These are phyloP conservation scores for Podarcis raffonei DNA, from an alignment of 2,113 vertebrate species.

Conservation along the genomic window DNA sequence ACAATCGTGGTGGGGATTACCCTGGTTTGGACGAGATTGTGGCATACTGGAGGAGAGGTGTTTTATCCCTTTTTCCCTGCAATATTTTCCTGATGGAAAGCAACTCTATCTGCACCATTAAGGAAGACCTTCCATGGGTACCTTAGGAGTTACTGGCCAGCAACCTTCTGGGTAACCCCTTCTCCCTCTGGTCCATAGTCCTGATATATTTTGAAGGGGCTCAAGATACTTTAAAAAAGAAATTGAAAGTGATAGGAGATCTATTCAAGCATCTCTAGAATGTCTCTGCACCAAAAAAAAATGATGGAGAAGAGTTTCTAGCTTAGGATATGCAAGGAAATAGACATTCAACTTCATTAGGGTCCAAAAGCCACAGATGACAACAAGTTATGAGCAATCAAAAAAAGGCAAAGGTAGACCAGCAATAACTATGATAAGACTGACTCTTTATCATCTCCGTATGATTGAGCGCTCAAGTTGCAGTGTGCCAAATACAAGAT, in stretches of 20 bases:
- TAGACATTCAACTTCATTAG: background rate
- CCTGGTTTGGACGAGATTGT: no score
- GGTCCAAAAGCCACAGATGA: constrained; percentile 21
- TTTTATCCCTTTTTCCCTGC: background rate
- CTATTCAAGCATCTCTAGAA: background rate
- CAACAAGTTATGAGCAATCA: background rate
- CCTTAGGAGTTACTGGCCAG: no score
- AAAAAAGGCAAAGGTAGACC: constrained; percentile 29
- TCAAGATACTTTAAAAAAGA: background rate
- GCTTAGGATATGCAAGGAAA: background rate
- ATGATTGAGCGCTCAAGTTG: background rate
- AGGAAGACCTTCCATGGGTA: no score
- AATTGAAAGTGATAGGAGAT: background rate
- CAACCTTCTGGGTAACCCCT: background rate
- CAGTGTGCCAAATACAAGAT: background rate
- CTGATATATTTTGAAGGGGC: background rate
- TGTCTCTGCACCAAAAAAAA: background rate
- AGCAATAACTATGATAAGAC: background rate
- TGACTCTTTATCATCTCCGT: background rate
- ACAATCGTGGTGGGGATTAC: no score
- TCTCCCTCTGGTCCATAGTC: background rate
- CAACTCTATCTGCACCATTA: no score
- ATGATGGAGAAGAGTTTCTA: background rate
- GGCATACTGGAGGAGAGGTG: background rate
- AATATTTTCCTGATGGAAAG: background rate